These are phyloP conservation scores for Alaudala cheleensis DNA, from an alignment of 2,113 vertebrate species.

Conservation along the genomic window DNA sequence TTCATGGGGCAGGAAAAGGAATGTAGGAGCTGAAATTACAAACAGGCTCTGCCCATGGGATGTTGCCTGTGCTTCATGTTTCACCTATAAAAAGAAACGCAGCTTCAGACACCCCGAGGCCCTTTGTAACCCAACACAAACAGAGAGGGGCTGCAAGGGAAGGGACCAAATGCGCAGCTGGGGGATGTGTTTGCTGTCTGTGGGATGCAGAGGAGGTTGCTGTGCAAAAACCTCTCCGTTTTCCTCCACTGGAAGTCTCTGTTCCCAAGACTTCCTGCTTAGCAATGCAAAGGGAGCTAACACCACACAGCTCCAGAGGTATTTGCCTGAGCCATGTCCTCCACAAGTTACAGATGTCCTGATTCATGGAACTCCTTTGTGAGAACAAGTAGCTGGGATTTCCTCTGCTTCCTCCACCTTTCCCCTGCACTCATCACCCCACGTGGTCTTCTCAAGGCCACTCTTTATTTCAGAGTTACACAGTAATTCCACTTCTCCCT, in stretches of 20 bases:
- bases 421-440: background rate
- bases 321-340: background rate
- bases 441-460: background rate
- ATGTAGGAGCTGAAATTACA: background rate
- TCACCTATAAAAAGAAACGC: background rate
- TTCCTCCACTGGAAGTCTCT: fast-evolving
- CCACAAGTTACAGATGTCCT: slow-evolving; percentile 30
- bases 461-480: background rate
- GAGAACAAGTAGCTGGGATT: slow-evolving; percentile 29
- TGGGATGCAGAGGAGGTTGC: background rate
- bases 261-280: background rate
- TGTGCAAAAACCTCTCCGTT: background rate
- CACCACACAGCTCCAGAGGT: background rate
- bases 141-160: background rate
- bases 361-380: background rate
- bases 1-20: background rate
- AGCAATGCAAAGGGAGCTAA: background rate
- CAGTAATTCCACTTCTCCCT: background rate
- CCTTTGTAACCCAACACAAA: background rate
- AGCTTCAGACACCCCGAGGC: background rate
- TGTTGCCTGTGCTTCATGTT: background rate
- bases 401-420: slow-evolving; percentile 24
- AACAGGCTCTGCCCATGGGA: background rate
- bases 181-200: background rate
- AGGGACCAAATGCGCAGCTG: background rate